Base-by-base conservation (phyloP, 2,797 vertebrate genomes). In the Rhinogobio ventralis region DNA sequence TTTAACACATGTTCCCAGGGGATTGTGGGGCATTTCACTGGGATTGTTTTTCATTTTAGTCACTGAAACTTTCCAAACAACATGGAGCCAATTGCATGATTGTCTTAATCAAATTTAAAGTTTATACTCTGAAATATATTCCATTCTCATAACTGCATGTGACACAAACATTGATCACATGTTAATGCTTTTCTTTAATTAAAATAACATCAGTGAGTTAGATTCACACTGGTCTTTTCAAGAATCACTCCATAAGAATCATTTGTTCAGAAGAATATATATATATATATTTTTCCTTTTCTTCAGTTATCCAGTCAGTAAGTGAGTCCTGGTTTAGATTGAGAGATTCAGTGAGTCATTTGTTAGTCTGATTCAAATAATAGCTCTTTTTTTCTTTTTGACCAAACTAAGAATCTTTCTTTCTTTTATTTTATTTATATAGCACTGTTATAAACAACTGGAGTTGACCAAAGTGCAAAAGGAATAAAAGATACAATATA, bases 1-100 rank as follows among this genome's bases (percentile, higher is more conserved):
- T 62, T 83, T 73, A 73, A 10, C 20, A 42, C 77, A 23, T 73
- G 79, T 87, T 87, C 77, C 68, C 36, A 36, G 51, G 72, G 83
- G 78, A 84, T 71, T 75, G 67, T 62, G 20, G 51, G 33, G 36
- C 30, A 39, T 75, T 51, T 42, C 3, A 30, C 53, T 28, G 60
- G 71, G 77, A 30, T 68, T 78, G 42, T n/a, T 86, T 66, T 83
- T 74, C 45, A 71, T 75, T 45, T 79, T 66, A 42, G 10, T 49
- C 72, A 30, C 25, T 68, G 73, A 66, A 83, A 53, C 25, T 57
- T 55, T 84, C 46, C 60, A 57, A 53, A 25, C 39, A n/a, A 46
- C 20, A 9, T 30, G 1, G 6, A 62, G 53, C 2, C 39, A 23
- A 73, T n/a, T 23, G 2, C 11, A 13, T n/a, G 57, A 62, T 60